Conservation (phyloP, 2,888 invertebrate genomes). For the Agapostemon virescens region DNA sequence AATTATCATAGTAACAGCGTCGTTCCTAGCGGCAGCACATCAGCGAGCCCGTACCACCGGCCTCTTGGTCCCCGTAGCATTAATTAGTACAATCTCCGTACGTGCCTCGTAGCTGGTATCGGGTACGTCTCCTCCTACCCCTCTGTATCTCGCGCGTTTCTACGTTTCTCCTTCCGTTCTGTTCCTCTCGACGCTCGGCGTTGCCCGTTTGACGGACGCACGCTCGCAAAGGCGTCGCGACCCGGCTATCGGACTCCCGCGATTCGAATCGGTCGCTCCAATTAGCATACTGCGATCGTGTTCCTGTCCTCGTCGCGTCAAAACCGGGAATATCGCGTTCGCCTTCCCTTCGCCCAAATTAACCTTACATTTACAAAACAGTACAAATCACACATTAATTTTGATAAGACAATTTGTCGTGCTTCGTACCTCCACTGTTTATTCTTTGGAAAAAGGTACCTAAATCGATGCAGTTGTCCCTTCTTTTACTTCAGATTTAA, state of each 20-base stretch:
- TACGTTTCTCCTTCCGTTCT: slow-evolving; percentile 45
- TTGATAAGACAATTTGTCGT: not conserved
- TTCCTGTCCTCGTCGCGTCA: not conserved
- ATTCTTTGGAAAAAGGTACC: too few species aligned
- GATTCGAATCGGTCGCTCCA: slow-evolving; percentile 22
- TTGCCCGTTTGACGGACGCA: slow-evolving; percentile 19
- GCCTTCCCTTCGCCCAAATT: not conserved
- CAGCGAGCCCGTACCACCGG: slow-evolving; percentile 65
- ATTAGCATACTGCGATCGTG: slow-evolving; percentile 24
- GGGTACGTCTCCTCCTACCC: slow-evolving; percentile 34
- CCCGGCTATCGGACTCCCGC: not conserved
- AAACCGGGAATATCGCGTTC: not conserved
- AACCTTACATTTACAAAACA: slow-evolving; percentile 3
- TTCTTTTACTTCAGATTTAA: too few species aligned
- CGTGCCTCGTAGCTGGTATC: slow-evolving; percentile 70
- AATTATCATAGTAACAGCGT: slow-evolving; percentile 75
- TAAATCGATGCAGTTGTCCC: too few species aligned
- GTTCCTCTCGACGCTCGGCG: slow-evolving; percentile 25
- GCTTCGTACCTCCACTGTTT: not conserved
- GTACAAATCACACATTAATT: not conserved
- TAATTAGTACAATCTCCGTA: slow-evolving; percentile 78
- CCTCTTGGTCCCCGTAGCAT: slow-evolving; percentile 69
- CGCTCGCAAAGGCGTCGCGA: slow-evolving; percentile 8
- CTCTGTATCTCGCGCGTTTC: slow-evolving; percentile 61
- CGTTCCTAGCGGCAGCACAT: slow-evolving; percentile 71